Conservation (phyloP, 2,888 invertebrate genomes). For the Drosophila cognata region DNA sequence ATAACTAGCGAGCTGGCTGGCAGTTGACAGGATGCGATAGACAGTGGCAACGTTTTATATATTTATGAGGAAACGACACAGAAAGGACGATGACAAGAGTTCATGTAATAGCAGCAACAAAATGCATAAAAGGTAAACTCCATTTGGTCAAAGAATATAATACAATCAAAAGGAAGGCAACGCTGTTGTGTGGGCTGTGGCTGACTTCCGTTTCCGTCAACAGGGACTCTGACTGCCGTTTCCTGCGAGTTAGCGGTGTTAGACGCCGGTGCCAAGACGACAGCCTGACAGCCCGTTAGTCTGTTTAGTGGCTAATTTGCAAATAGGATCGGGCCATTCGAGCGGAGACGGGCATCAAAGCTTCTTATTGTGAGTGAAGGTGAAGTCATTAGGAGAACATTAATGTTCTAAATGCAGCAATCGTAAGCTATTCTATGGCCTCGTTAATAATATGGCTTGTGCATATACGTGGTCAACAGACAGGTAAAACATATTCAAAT, state of each 20-base stretch:
- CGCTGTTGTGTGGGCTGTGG: constrained; percentile 13
- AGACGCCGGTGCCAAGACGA: constrained; percentile 4
- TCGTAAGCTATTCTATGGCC: neutral
- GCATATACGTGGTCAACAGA: neutral
- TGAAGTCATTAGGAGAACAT: constrained; percentile 5
- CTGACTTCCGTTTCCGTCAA: constrained; percentile 70
- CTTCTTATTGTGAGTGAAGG: constrained; percentile 15
- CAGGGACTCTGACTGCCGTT: constrained; percentile 51
- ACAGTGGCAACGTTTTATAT: constrained; percentile 38
- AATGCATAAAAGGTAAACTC: constrained; percentile 38
- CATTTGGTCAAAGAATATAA: constrained; percentile 22
- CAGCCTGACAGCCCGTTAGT: constrained; percentile 48
- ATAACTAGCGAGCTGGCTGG: constrained; percentile 11
- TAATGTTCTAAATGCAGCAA: constrained; percentile 3
- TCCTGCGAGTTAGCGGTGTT: constrained; percentile 41
- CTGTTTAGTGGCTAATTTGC: constrained; percentile 68
- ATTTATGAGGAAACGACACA: constrained; percentile 38
- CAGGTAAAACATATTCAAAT: neutral
- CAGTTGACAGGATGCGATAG: constrained; percentile 20
- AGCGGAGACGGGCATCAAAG: neutral
- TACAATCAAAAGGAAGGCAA: constrained; percentile 10
- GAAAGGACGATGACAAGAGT: constrained; percentile 19
- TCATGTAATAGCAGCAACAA: constrained; percentile 11
- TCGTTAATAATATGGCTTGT: neutral
- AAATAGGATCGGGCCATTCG: constrained; percentile 50